Conservation (phyloP, 2,113 vertebrate genomes). For the Phylloscopus trochilus region DNA sequence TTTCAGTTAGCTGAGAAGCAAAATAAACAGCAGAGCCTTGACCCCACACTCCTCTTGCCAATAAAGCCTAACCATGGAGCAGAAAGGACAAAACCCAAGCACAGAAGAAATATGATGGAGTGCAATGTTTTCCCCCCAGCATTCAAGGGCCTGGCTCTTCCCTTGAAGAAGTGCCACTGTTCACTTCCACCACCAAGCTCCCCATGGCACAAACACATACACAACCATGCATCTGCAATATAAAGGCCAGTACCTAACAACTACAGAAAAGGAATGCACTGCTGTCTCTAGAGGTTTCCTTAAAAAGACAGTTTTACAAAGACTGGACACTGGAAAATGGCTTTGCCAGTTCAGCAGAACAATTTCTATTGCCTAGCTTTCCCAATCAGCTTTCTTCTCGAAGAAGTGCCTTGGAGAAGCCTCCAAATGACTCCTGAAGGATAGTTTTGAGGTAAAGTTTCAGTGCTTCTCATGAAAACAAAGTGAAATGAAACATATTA, state of each 20-base stretch:
- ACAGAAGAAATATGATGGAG: neutral
- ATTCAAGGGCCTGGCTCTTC: neutral
- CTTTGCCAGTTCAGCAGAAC: neutral
- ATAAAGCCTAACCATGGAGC: neutral
- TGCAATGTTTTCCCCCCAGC: neutral
- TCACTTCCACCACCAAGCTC: neutral
- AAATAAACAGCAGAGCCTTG: neutral
- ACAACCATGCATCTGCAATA: neutral
- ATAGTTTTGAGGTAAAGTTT: neutral
- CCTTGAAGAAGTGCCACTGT: neutral
- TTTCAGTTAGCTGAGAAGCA: neutral
- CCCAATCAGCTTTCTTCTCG: neutral
- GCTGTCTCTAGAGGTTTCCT: neutral
- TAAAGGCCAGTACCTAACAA: neutral
- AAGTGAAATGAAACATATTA: neutral
- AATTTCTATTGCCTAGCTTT: neutral
- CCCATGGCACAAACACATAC: neutral
- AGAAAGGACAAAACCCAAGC: neutral
- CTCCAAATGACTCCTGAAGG: neutral
- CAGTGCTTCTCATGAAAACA: neutral
- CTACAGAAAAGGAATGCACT: neutral
- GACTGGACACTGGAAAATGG: neutral
- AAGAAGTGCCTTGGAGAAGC: neutral
- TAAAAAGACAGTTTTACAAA: neutral
- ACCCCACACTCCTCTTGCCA: neutral